Evolutionary conservation across 2,113 vertebrate genomes (phyloP).

Genomic region (Rattus norvegicus): GRCr8 NC_086019.1:54272001-54272500

Average conservation of each 20-base stretch:
- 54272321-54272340: neutral
- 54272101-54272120: too few relatives aligned
- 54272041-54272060: too few relatives aligned
- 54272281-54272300: neutral
- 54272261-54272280: neutral
- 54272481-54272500: neutral
- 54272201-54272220: neutral
- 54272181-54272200: neutral
- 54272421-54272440: neutral
- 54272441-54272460: neutral
- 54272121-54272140: too few relatives aligned
- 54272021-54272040: too few relatives aligned
- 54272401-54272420: neutral
- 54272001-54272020: too few relatives aligned
- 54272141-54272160: too few relatives aligned
- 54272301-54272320: neutral
- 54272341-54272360: neutral
- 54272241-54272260: neutral
- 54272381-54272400: neutral
- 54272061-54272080: too few relatives aligned
- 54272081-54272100: too few relatives aligned
- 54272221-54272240: neutral
- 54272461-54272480: neutral
- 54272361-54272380: too few relatives aligned
- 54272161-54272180: too few relatives aligned